A percentile compares a stretch with the other conserved stretches of the same genome.
These are phyloP conservation scores for Corythornis madagascariensis DNA, from an alignment of 2,113 vertebrate species.

Conservation along the genomic window DNA sequence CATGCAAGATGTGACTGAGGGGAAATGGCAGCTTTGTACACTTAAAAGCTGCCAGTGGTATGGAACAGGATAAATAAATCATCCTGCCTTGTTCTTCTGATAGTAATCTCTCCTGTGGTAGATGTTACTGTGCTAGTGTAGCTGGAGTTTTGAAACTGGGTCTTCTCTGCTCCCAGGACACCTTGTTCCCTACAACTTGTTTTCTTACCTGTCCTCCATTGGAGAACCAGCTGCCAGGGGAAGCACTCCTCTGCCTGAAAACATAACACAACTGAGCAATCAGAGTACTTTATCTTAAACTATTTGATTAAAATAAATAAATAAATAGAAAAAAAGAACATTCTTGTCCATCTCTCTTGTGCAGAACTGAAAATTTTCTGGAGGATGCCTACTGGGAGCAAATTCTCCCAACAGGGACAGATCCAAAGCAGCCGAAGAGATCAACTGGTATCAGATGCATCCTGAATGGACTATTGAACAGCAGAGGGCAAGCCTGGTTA, in stretches of 20 bases:
- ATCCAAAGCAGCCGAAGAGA: background rate
- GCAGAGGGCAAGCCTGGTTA: background rate
- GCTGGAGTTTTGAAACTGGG: background rate
- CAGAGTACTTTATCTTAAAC: background rate
- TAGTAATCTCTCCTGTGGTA: background rate
- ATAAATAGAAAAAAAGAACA: background rate
- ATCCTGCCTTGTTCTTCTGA: background rate
- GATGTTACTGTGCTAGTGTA: background rate
- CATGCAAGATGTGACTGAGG: background rate
- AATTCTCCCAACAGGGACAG: background rate
- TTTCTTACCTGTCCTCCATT: background rate
- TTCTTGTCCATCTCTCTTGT: background rate
- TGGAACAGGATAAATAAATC: background rate
- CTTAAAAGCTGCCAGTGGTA: background rate
- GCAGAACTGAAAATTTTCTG: background rate
- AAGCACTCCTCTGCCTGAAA: background rate
- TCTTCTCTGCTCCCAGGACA: background rate
- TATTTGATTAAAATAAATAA: background rate
- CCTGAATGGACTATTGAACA: rapidly evolving
- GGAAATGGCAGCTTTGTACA: background rate
- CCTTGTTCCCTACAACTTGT: background rate
- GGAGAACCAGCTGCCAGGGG: background rate
- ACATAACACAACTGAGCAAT: background rate
- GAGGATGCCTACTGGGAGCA: background rate
- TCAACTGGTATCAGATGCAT: background rate